A percentile compares a stretch with the other conserved stretches of the same genome.
These are phyloP conservation scores for Numenius phaeopus DNA, from an alignment of 2,797 vertebrate species.

Conservation along the genomic window DNA sequence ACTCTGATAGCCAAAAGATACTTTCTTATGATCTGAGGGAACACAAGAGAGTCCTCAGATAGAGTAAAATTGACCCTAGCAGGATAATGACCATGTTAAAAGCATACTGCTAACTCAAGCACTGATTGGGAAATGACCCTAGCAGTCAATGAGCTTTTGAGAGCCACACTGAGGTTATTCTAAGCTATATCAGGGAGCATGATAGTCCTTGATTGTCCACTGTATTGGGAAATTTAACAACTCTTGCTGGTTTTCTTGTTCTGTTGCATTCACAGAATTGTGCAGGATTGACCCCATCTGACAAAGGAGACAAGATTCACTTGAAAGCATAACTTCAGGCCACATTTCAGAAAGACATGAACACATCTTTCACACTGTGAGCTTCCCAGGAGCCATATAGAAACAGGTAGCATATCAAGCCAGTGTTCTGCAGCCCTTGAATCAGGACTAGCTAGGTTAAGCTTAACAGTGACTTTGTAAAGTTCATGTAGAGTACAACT, in stretches of 20 bases:
- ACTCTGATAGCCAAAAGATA: neutral
- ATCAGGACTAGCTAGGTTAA: neutral
- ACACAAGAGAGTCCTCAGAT: neutral
- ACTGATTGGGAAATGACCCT: neutral
- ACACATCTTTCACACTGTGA: neutral
- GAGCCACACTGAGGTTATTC: neutral
- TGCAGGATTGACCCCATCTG: neutral
- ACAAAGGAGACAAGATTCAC: neutral
- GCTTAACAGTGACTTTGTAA: neutral
- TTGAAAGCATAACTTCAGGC: neutral
- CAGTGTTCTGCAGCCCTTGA: neutral
- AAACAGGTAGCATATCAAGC: neutral
- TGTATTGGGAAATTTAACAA: neutral
- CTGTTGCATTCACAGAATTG: neutral
- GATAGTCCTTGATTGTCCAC: neutral
- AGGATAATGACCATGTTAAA: neutral
- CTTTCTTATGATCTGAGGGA: neutral
- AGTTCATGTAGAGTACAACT: neutral
- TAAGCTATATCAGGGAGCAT: neutral
- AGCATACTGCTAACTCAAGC: neutral
- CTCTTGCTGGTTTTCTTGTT: neutral
- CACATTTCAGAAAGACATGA: neutral
- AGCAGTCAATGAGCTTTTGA: neutral
- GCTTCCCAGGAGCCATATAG: neutral
- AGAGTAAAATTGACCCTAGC: neutral